phyloP scores from a whole-genome alignment of 2,797 vertebrate species.

The Sebastes reedi region DNA sequence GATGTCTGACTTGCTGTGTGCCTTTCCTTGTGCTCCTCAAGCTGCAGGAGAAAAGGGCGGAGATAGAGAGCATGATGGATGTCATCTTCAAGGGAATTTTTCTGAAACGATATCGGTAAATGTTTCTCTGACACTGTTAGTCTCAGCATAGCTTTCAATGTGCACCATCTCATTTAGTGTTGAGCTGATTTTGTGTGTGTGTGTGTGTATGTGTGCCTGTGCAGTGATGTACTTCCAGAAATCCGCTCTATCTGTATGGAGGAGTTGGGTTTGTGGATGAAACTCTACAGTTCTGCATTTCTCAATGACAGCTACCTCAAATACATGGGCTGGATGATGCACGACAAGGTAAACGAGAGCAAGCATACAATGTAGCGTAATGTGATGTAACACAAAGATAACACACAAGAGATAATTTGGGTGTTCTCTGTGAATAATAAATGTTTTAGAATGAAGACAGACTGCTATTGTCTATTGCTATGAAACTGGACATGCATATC shows the following conservation, averaged over 20 bases:
- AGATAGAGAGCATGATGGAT: constrained; percentile 91
- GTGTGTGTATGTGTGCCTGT: not conserved
- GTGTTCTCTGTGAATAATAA: not conserved
- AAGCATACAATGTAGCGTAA: not conserved
- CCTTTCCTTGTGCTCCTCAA: constrained; percentile 58
- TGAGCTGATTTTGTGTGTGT: not conserved
- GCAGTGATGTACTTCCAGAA: constrained; percentile 90
- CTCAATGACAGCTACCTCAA: constrained; percentile 93
- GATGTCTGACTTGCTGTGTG: not conserved
- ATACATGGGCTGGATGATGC: constrained; percentile 93
- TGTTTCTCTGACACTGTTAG: not conserved
- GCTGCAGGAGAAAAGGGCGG: constrained; percentile 87
- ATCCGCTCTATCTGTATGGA: constrained; percentile 91
- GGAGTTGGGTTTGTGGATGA: constrained; percentile 91
- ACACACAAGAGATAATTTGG: not conserved
- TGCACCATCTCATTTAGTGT: not conserved
- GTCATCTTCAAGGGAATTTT: constrained; percentile 92
- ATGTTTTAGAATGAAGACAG: not conserved
- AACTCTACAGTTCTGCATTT: constrained; percentile 85
- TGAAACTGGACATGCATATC: not conserved
- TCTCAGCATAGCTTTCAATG: not conserved
- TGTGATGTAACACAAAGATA: not conserved
- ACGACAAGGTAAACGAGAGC: constrained; percentile 86
- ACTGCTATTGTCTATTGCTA: not conserved
- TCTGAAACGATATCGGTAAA: constrained; percentile 90